These are phyloP conservation scores for Mesoclemmys tuberculata DNA, from an alignment of 2,113 vertebrate species.

Conservation along the genomic window DNA sequence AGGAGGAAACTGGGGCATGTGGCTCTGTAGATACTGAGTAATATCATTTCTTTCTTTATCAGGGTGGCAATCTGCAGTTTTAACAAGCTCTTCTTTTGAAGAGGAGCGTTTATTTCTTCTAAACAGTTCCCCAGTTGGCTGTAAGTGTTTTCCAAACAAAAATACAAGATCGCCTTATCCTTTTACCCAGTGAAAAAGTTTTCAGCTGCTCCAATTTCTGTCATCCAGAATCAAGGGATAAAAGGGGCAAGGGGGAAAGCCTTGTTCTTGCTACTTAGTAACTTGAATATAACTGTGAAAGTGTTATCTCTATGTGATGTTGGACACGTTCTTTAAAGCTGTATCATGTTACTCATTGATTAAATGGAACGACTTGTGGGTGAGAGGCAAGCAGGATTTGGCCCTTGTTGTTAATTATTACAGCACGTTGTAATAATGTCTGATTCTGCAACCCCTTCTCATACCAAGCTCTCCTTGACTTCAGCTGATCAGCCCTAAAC, in stretches of 20 bases:
- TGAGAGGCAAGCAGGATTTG: not conserved
- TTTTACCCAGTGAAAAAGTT: not conserved
- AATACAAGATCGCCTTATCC: not conserved
- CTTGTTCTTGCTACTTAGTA: conserved; percentile 1
- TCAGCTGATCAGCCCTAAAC: not conserved
- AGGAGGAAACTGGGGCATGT: not conserved
- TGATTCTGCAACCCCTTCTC: not conserved
- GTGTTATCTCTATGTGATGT: conserved; percentile 19
- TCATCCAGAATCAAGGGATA: conserved; percentile 4
- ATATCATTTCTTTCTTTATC: not conserved
- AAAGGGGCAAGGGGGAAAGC: not conserved
- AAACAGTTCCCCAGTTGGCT: not conserved
- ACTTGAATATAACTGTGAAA: conserved; percentile 37
- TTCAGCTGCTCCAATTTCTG: not conserved
- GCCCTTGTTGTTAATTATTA: not conserved
- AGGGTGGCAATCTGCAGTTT: not conserved
- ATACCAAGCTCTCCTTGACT: not conserved
- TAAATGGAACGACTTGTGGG: not conserved
- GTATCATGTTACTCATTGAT: conserved; percentile 32
- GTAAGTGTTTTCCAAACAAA: not conserved
- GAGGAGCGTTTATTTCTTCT: not conserved
- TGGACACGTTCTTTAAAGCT: conserved; percentile 38
- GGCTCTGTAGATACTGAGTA: rapidly evolving
- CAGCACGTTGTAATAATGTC: not conserved
- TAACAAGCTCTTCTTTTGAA: not conserved